Conservation (phyloP, 2,888 invertebrate genomes). For the Coronaproctus castanopsis region DNA sequence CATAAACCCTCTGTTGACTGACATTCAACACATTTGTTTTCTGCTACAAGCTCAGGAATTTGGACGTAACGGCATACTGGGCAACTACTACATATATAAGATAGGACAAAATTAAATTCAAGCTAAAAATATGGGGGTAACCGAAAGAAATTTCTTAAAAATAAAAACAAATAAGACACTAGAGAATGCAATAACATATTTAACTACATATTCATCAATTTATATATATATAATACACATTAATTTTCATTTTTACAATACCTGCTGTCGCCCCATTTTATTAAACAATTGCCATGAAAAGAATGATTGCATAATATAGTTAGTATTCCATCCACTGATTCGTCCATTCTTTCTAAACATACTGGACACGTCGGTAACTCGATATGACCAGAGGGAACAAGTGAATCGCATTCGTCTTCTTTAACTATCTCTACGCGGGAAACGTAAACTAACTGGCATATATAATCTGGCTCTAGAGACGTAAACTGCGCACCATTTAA, state of each 20-base stretch:
- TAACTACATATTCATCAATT: no score
- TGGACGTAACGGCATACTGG: conserved; percentile 87
- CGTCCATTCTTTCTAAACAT: conserved; percentile 93
- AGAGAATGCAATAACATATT: not conserved
- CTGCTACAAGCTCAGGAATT: conserved; percentile 55
- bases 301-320: conserved; percentile 97
- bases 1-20: conserved; percentile 62
- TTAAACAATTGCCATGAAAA: conserved; percentile 86
- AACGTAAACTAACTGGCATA: conserved; percentile 91
- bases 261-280: conserved; percentile 85
- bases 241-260: conserved; percentile 20
- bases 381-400: conserved; percentile 57
- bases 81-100: conserved; percentile 44
- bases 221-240: conserved; percentile 1
- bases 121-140: not conserved
- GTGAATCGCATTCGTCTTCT: conserved; percentile 40
- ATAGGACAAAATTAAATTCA: conserved; percentile 2
- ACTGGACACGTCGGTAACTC: conserved; percentile 95
- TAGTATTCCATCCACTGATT: conserved; percentile 89
- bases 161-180: not conserved
- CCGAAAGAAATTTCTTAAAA: not conserved
- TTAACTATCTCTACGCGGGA: conserved; percentile 68
- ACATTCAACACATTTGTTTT: conserved; percentile 49
- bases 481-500: conserved; percentile 88
- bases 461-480: conserved; percentile 70